Percentiles rank a stretch among this genome's conserved stretches.
Evolutionary conservation across 2,888 invertebrate genomes (phyloP).

Genomic region (Lithophane ornitopus): DNA sequence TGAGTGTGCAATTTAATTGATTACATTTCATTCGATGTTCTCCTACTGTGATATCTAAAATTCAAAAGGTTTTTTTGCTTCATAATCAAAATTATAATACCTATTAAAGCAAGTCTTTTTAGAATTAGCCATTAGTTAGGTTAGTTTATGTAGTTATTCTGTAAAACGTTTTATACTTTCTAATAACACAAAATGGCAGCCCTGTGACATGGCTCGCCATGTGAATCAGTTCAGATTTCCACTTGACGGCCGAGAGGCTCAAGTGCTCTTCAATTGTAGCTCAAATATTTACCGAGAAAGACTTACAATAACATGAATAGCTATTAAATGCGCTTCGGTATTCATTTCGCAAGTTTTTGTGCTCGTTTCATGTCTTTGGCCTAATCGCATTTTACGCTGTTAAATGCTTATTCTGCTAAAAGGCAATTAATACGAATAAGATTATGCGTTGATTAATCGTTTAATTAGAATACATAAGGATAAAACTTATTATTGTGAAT

Average conservation of each 20-base stretch:
- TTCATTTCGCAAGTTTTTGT: conserved; percentile 34
- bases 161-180: conserved; percentile 14
- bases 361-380: conserved; percentile 6
- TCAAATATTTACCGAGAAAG: conserved; percentile 71
- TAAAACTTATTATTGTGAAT: not conserved
- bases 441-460: not conserved
- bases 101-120: not conserved
- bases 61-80: not conserved
- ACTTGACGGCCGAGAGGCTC: conserved; percentile 67
- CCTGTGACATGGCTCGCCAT: conserved; percentile 59
- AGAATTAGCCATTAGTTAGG: not conserved
- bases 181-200: conserved; percentile 17
- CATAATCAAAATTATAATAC: not conserved
- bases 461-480: conserved; percentile 12
- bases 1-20: conserved; percentile 5
- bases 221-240: conserved; percentile 73
- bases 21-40: not conserved
- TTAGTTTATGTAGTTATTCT: not conserved
- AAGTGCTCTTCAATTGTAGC: conserved; percentile 67
- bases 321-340: conserved; percentile 50
- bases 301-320: conserved; percentile 68
- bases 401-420: conserved; percentile 20
- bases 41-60: not conserved
- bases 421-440: conserved; percentile 16
- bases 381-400: conserved; percentile 35